Evolutionary conservation across 2,113 vertebrate genomes (phyloP), one percentile per base, ranked within the genome.

Genomic region (Pimephales promelas): DNA sequence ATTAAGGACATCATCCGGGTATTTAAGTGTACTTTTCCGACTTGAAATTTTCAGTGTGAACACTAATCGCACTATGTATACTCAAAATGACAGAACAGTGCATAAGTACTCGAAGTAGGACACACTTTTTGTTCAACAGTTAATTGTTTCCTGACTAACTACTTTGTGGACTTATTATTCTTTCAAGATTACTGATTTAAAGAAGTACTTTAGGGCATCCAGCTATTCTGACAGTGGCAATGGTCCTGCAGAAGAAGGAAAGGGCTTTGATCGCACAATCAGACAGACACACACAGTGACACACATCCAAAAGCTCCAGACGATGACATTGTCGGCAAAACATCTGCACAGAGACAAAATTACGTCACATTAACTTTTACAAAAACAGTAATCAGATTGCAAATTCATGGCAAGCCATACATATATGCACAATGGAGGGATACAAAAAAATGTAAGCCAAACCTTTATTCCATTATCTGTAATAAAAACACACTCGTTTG

Each of bases 401-500:
- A 70, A 52, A 86, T 49, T 18, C 72, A 28, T 18, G 47, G 45
- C 78, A 47, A 61, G 31, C 24, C 11, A 14, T 36, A 59, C 2
- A 24, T 59, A 0, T 40, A 31, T 24, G 36, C 68, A n/a, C 28
- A 43, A 71, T 57, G 34, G 24, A 59, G 13, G 26, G 10, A 40
- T 34, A 40, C n/a, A n/a, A n/a, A 61, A 31, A 54, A 26, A 9
- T 2, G 4, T 3, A 20, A 20, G 9, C 31, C 78, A 66, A 49
- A 79, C 95, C 95, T 94, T 93, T 84, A 97, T 93, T 87, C 93
- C 93, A 31, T n/a, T 0, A 83, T 96, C 91, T 4, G 92, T 95
- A 87, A 97, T 88, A 52, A 80, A 86, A 82, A 90, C 70, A 72
- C 95, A 96, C 59, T 95, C 88, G 0, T 93, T 91, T 54, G 95